Conservation (phyloP, 2,797 vertebrate species). For the Cirrhinus molitorella region DNA sequence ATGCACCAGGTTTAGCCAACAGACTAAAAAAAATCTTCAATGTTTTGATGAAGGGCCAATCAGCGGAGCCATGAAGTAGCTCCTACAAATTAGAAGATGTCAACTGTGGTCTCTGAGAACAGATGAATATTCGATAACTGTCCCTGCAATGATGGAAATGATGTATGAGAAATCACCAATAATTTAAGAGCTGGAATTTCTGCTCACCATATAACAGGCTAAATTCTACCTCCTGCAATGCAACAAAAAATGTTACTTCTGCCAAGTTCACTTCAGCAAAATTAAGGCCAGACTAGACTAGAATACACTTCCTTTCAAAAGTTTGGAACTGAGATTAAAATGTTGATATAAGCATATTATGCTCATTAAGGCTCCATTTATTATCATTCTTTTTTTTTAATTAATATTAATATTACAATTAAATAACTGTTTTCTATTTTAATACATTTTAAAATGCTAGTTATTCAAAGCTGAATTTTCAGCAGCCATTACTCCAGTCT, state of each 20-base stretch:
- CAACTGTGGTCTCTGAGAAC: conserved; percentile 65
- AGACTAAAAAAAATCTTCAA: conserved; percentile 69
- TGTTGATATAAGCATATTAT: neutral
- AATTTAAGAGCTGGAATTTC: conserved; percentile 63
- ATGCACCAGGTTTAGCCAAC: conserved; percentile 68
- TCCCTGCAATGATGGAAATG: conserved; percentile 65
- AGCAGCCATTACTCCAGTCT: neutral
- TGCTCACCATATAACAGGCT: conserved; percentile 63
- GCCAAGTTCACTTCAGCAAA: conserved; percentile 1
- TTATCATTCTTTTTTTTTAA: no score
- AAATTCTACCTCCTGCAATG: conserved; percentile 53
- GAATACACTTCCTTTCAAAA: neutral
- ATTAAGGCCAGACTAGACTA: neutral
- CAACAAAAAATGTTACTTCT: conserved; percentile 58
- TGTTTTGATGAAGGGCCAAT: conserved; percentile 68
- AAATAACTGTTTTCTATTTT: no score
- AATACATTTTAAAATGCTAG: no score
- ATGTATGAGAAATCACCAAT: conserved; percentile 70
- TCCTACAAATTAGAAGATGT: conserved; percentile 72
- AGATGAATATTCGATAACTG: conserved; percentile 65
- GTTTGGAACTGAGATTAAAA: neutral
- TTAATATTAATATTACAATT: no score
- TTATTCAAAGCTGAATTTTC: neutral
- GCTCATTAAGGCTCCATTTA: neutral
- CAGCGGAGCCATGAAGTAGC: conserved; percentile 70